These are phyloP conservation scores for Liodrosophila aerea DNA, from an alignment of 2,888 invertebrate genomes.

Conservation along the genomic window DNA sequence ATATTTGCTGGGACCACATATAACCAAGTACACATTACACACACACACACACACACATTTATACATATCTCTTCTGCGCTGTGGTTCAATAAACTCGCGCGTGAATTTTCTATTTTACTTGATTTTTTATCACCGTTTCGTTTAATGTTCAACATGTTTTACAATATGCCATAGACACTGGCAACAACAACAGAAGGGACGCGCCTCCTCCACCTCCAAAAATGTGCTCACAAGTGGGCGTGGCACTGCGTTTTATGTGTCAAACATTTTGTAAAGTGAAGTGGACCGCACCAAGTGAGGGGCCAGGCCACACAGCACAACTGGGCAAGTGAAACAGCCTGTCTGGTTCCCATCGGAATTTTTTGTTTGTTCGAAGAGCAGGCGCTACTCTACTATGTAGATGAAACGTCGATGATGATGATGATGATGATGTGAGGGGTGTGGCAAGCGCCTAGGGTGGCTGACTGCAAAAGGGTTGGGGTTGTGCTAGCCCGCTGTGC, in stretches of 20 bases:
- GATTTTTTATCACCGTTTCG: slow-evolving; percentile 44
- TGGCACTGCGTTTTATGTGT: slow-evolving; percentile 63
- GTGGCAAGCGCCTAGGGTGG: no score
- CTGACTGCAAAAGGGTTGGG: no score
- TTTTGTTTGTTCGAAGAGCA: slow-evolving; percentile 51
- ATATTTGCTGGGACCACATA: slow-evolving; percentile 6
- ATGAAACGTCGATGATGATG: no score
- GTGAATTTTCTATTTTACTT: slow-evolving; percentile 66
- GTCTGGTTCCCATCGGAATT: slow-evolving; percentile 59
- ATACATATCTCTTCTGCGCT: slow-evolving; percentile 10
- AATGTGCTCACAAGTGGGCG: slow-evolving; percentile 27
- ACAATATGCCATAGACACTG: slow-evolving; percentile 52
- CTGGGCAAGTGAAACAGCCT: slow-evolving; percentile 35
- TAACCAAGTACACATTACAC: no score
- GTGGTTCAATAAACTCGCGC: slow-evolving; percentile 74
- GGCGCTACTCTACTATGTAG: slow-evolving; percentile 9
- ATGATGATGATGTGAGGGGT: no score
- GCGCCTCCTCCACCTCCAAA: slow-evolving; percentile 3
- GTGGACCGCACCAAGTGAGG: slow-evolving; percentile 19
- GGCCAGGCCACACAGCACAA: background rate
- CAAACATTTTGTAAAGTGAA: slow-evolving; percentile 65
- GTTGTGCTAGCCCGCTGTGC: no score
- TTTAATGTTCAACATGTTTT: slow-evolving; percentile 63
- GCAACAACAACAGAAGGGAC: slow-evolving; percentile 11
- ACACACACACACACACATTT: no score